Evolutionary conservation across 2,888 invertebrate species (phyloP), one percentile per base, ranked within the genome.

Genomic region (Himalopsyche tibetana): DNA sequence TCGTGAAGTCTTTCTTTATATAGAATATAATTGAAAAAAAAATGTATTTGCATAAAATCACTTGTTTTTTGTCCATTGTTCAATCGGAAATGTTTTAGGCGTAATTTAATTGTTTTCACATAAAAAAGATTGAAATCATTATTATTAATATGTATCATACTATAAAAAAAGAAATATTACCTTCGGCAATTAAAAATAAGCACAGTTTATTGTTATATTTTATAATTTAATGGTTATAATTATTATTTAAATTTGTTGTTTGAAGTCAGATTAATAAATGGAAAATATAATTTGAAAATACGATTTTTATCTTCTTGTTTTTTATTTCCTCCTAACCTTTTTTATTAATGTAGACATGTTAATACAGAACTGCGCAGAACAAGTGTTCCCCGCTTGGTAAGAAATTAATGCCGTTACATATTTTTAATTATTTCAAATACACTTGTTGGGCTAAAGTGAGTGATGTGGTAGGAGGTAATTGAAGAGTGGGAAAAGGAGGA

Each of bases 181-280:
- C 86, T 82, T 85, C 84, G 84, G 84, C 84, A 82, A 84, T 56
- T 83, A 80, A 80, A 85, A 84, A 82, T 87, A 86, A 86, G 86
- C 87, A 87, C 85, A 87, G 51, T 87, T 88, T 85, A 88, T 88
- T 84, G 88, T 88, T 88, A 88, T 86, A 86, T 55, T 87, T 87
- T 88, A 88, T 88, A 84, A 88, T 88, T 88, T 88, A 74, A 87
- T 87, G 88, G 86, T 88, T 88, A 84, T 85, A 55, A 87, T 84
- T 85, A 86, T 86, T 88, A 87, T 85, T 86, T 85, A 87, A 85
- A 85, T 88, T 88, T 88, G 88, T 88, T 88, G 88, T 88, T 86
- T 82, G 85, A 87, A 88, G 84, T 88, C 88, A 87, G 84, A 86
- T 83, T 85, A 88, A 88, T 88, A 86, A 88, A 88, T 86, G 85